Evolutionary conservation across 2,113 vertebrate species (phyloP).

Genomic region (Nothocercus nigrocapillus): DNA sequence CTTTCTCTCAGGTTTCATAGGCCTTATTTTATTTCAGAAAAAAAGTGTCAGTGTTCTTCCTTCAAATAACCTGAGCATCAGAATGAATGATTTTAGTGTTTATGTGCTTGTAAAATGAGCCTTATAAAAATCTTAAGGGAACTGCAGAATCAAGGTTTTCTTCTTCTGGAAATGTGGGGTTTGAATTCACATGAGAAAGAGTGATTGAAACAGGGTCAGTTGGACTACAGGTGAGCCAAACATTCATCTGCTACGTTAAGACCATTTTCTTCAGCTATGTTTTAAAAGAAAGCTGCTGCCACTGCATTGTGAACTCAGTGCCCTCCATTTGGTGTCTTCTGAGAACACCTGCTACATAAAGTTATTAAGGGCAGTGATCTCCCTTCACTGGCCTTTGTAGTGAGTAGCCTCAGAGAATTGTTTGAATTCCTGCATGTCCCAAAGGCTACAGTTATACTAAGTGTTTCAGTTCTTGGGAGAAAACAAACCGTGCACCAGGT

Average conservation of each 20-base stretch:
- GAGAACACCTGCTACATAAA: not conserved
- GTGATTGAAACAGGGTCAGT: not conserved
- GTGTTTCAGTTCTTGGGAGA: not conserved
- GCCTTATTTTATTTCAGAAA: conserved; percentile 20
- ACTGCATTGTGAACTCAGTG: not conserved
- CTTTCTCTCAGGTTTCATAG: not conserved
- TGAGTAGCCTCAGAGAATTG: not conserved
- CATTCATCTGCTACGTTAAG: not conserved
- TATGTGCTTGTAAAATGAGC: not conserved
- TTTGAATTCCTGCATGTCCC: not conserved
- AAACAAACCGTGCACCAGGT: not conserved
- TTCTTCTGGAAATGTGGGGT: not conserved
- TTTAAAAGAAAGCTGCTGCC: not conserved
- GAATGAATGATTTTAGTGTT: not conserved
- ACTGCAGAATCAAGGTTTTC: not conserved
- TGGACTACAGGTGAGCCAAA: not conserved
- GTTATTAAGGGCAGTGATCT: not conserved
- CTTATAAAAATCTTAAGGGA: not conserved
- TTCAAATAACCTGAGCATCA: not conserved
- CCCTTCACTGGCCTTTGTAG: not conserved
- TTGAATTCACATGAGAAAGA: not conserved
- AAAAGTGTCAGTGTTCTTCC: not conserved
- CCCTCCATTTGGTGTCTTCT: not conserved
- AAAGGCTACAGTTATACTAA: not conserved
- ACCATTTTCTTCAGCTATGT: not conserved